A percentile compares a stretch with the other conserved stretches of the same genome.
These are phyloP conservation scores for Microtus montanus DNA, from an alignment of 2,113 vertebrate species.

Conservation along the genomic window DNA sequence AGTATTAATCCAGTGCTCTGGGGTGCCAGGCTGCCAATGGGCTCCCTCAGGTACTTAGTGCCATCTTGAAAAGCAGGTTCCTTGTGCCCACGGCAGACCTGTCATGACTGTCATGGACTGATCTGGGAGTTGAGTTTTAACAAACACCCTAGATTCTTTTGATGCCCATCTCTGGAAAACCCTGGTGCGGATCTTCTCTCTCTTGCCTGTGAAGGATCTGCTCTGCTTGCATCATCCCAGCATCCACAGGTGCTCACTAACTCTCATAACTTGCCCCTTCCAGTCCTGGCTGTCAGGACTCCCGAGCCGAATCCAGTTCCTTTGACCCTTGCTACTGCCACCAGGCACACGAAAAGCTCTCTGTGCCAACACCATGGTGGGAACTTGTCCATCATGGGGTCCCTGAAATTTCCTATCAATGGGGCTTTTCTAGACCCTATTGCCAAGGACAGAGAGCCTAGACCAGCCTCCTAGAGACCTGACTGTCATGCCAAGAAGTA, in stretches of 20 bases:
- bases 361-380: background rate
- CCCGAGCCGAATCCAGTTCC: background rate
- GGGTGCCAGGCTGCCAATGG: background rate
- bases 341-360: accelerated
- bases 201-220: accelerated
- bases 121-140: background rate
- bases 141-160: background rate
- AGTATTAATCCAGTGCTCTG: accelerated
- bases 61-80: background rate
- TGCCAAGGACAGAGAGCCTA: background rate
- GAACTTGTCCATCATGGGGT: background rate
- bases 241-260: accelerated
- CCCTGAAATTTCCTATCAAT: background rate
- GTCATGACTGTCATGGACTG: accelerated
- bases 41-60: accelerated
- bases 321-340: background rate
- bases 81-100: background rate
- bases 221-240: background rate
- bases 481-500: background rate
- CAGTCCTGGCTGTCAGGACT: background rate
- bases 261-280: background rate
- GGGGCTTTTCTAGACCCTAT: background rate
- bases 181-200: too few species aligned
- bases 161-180: background rate
- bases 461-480: background rate